phyloP scores from a whole-genome alignment of 2,888 invertebrate species.

The Camptogramma bilineatum region DNA sequence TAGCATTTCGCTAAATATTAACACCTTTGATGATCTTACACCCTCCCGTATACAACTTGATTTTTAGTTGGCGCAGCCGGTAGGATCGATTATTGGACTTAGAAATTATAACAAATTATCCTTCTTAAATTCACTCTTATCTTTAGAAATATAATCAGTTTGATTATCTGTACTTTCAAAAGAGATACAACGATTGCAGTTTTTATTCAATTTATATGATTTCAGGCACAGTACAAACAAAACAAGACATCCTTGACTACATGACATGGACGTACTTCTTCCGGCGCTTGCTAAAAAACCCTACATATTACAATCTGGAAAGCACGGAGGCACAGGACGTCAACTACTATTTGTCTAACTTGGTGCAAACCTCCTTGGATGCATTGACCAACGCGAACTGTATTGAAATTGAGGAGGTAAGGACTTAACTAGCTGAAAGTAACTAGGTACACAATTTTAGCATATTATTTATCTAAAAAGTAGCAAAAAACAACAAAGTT shows the following conservation, averaged over 20 bases:
- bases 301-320: conserved; percentile 94
- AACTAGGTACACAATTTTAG: too few species aligned
- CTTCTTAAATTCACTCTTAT: too few species aligned
- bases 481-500: too few species aligned
- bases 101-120: too few species aligned
- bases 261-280: conserved; percentile 99
- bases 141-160: too few species aligned
- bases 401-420: conserved; percentile 90
- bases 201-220: neutral
- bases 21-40: too few species aligned
- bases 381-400: conserved; percentile 92
- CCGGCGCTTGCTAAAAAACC: conserved; percentile 95
- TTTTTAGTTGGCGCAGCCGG: conserved; percentile 4
- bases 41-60: too few species aligned
- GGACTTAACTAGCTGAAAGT: neutral
- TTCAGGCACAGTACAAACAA: conserved; percentile 94
- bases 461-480: too few species aligned
- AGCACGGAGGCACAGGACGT: conserved; percentile 88
- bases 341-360: conserved; percentile 90
- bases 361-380: conserved; percentile 92
- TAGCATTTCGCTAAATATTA: too few species aligned
- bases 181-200: too few species aligned
- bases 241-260: conserved; percentile 97
- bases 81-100: neutral
- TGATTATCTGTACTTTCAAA: too few species aligned